A percentile compares a stretch with the other conserved stretches of the same genome.
Conservation (phyloP, 2,888 invertebrate species). For the Harpagoxenus sublaevis region DNA sequence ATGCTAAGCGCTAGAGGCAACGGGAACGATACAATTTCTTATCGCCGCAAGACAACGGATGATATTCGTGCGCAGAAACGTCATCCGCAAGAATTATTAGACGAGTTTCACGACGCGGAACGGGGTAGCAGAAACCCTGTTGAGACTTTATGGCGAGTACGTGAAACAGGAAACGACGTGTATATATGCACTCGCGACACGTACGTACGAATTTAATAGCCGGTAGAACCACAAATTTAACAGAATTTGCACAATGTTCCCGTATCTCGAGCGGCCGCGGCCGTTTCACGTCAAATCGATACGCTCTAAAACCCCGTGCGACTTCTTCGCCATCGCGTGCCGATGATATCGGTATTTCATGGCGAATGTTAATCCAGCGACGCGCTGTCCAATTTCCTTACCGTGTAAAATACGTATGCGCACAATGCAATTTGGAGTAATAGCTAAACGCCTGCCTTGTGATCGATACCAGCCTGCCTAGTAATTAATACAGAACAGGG, state of each 20-base stretch:
- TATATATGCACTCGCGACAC: neutral
- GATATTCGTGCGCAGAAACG: slow-evolving; percentile 5
- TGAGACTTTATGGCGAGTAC: neutral
- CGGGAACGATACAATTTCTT: slow-evolving; percentile 18
- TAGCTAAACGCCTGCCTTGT: slow-evolving; percentile 7
- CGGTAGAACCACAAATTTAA: slow-evolving; percentile 24
- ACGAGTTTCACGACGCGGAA: slow-evolving; percentile 1
- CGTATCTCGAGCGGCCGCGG: neutral
- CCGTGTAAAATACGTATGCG: slow-evolving; percentile 24
- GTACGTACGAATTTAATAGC: slow-evolving; percentile 25
- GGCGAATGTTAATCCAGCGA: slow-evolving; percentile 27
- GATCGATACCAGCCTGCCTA: neutral
- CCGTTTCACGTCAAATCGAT: slow-evolving; percentile 36
- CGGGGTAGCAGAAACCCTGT: neutral
- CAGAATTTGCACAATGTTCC: slow-evolving; percentile 12
- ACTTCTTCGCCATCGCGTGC: slow-evolving; percentile 41
- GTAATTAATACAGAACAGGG: neutral
- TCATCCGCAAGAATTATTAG: slow-evolving; percentile 26
- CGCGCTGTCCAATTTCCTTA: slow-evolving; percentile 17
- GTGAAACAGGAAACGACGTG: slow-evolving; percentile 4
- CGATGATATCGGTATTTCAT: slow-evolving; percentile 29
- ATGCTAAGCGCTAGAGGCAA: neutral
- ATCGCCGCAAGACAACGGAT: neutral
- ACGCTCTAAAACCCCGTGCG: neutral
- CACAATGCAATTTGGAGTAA: slow-evolving; percentile 16